Percentiles rank a stretch among this genome's conserved stretches.
Evolutionary conservation across 2,888 invertebrate genomes (phyloP).

Genomic region (Sphecodes monilicornis): DNA sequence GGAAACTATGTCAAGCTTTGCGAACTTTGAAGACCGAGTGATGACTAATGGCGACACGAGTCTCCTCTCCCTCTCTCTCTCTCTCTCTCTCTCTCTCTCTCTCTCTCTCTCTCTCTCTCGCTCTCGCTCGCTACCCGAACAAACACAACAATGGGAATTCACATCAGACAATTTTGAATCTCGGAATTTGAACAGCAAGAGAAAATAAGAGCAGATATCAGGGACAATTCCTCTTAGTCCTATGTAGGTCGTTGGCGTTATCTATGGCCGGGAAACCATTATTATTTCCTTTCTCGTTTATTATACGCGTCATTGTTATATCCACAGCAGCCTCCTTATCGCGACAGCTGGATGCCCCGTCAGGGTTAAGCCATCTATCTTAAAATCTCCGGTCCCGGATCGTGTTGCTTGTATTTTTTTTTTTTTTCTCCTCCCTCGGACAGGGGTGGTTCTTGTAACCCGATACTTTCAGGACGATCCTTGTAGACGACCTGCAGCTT

Average conservation of each 20-base stretch:
- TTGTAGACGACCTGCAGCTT: constrained; percentile 44
- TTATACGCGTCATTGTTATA: constrained; percentile 41
- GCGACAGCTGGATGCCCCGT: constrained; percentile 30
- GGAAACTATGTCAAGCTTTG: neutral
- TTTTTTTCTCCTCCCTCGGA: neutral
- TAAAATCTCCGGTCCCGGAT: constrained; percentile 61
- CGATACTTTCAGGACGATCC: constrained; percentile 59
- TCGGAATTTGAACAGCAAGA: constrained; percentile 4
- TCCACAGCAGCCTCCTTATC: constrained; percentile 24
- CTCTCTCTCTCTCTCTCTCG: neutral
- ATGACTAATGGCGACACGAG: neutral
- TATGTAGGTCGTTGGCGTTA: constrained; percentile 32
- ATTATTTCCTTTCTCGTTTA: constrained; percentile 43
- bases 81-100: neutral
- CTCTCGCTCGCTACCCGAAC: neutral
- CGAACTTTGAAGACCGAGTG: neutral
- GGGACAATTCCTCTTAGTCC: constrained; percentile 6
- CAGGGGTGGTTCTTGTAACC: constrained; percentile 57
- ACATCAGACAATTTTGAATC: neutral
- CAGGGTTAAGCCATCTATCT: constrained; percentile 47
- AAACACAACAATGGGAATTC: constrained; percentile 21
- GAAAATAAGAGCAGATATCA: constrained; percentile 15
- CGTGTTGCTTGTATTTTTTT: constrained; percentile 65
- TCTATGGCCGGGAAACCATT: constrained; percentile 35
- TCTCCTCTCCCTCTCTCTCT: neutral